phyloP scores from a whole-genome alignment of 1,140 invertebrate genomes.

The Lethrus apterus region DNA sequence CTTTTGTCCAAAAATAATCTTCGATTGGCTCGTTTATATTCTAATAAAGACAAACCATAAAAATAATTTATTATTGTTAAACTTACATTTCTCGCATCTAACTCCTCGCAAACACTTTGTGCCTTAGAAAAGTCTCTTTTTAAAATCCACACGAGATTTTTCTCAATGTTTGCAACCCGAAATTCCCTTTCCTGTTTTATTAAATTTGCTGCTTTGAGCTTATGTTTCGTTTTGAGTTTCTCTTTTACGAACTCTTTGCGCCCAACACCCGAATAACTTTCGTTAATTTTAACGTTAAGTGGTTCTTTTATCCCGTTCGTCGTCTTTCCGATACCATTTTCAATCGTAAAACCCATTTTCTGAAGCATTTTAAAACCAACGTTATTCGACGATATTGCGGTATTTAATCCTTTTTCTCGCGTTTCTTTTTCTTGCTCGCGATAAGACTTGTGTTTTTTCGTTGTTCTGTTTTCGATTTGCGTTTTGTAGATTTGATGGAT shows the following conservation, averaged over 20 bases:
- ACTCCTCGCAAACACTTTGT: slow-evolving; percentile 66
- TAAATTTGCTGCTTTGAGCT: slow-evolving; percentile 43
- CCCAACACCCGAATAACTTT: slow-evolving; percentile 63
- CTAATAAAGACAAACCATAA: slow-evolving; percentile 20
- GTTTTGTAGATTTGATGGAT: slow-evolving; percentile 53
- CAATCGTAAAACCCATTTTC: slow-evolving; percentile 79
- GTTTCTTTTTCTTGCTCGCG: slow-evolving; percentile 55
- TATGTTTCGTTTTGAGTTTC: slow-evolving; percentile 41
- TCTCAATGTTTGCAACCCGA: slow-evolving; percentile 51
- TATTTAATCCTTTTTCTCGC: slow-evolving; percentile 60
- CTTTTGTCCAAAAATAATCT: slow-evolving; percentile 63
- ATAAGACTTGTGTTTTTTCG: slow-evolving; percentile 32
- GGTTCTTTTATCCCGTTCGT: slow-evolving; percentile 65
- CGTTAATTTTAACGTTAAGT: slow-evolving; percentile 62
- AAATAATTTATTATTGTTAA: slow-evolving; percentile 7
- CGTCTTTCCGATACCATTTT: slow-evolving; percentile 61
- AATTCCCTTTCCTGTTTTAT: slow-evolving; percentile 31
- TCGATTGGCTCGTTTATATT: slow-evolving; percentile 49
- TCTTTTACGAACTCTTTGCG: slow-evolving; percentile 50
- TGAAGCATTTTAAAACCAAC: slow-evolving; percentile 69
- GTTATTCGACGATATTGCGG: slow-evolving; percentile 56
- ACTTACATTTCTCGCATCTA: slow-evolving; percentile 53
- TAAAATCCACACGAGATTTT: slow-evolving; percentile 49
- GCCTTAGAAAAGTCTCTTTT: slow-evolving; percentile 59
- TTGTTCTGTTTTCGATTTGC: slow-evolving; percentile 44